These are phyloP conservation scores for Pinctada fucata DNA, from an alignment of 2,888 invertebrate genomes.

Conservation along the genomic window DNA sequence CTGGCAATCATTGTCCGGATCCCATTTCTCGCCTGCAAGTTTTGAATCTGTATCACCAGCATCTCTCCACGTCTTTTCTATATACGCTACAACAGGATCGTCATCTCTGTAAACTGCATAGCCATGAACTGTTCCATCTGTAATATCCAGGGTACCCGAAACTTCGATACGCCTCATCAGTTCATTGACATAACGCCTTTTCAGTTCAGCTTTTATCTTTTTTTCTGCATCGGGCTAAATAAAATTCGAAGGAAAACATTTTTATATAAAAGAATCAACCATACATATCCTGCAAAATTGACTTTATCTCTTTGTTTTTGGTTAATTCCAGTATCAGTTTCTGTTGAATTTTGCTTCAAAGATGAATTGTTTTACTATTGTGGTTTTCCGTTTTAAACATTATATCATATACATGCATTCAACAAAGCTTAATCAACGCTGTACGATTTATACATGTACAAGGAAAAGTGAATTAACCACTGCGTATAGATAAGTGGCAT, in stretches of 20 bases:
- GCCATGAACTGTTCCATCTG: conserved; percentile 65
- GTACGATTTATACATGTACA: too few species aligned
- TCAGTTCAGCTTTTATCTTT: conserved; percentile 45
- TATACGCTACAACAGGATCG: conserved; percentile 62
- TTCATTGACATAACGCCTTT: conserved; percentile 64
- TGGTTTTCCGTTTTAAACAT: too few species aligned
- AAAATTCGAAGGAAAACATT: background rate
- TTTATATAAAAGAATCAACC: too few species aligned
- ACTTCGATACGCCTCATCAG: conserved; percentile 62
- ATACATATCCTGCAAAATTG: too few species aligned
- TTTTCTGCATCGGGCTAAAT: conserved; percentile 13
- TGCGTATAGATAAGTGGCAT: too few species aligned
- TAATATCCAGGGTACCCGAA: conserved; percentile 72
- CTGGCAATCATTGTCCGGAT: conserved; percentile 65
- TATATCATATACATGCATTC: too few species aligned
- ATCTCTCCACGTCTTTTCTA: conserved; percentile 36
- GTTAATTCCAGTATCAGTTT: too few species aligned
- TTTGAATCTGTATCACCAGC: background rate
- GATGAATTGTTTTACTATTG: too few species aligned
- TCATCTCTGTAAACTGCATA: conserved; percentile 59
- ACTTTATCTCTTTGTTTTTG: too few species aligned
- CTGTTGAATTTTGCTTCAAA: too few species aligned
- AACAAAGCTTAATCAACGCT: too few species aligned
- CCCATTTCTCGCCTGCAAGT: conserved; percentile 59
- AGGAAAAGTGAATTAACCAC: too few species aligned